A percentile compares a stretch with the other conserved stretches of the same genome.
These are phyloP conservation scores for Aphidius colemani DNA, from an alignment of 2,888 invertebrate species.

Conservation along the genomic window DNA sequence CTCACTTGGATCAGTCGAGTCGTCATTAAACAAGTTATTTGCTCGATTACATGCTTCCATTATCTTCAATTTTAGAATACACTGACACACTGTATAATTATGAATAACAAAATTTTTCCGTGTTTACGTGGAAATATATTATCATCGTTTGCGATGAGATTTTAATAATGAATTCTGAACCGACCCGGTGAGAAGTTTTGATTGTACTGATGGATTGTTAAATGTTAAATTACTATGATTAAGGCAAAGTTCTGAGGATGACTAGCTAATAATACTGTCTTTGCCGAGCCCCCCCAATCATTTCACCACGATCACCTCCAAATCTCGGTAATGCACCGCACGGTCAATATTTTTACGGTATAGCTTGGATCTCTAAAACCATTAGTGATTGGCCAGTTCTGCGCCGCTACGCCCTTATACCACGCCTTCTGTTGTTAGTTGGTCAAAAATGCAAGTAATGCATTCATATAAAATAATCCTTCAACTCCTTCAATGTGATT, in stretches of 20 bases:
- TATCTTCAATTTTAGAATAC: slow-evolving; percentile 12
- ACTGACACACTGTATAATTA: background rate
- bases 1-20: slow-evolving; percentile 45
- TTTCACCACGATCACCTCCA: no score
- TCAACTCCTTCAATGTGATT: no score
- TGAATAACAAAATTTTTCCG: no score
- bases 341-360: no score
- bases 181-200: background rate
- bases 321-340: no score
- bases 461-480: no score
- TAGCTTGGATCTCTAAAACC: no score
- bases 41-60: slow-evolving; percentile 48
- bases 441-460: no score
- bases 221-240: slow-evolving; percentile 42
- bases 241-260: slow-evolving; percentile 45
- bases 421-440: no score
- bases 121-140: no score
- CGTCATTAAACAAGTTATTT: slow-evolving; percentile 40
- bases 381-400: no score
- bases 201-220: slow-evolving; percentile 38
- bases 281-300: slow-evolving; percentile 39
- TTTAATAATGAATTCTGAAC: background rate
- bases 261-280: slow-evolving; percentile 56
- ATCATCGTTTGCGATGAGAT: background rate
- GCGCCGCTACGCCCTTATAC: no score